These are phyloP conservation scores for Pediacus dermestoides DNA, from an alignment of 2,888 invertebrate genomes.

Conservation along the genomic window DNA sequence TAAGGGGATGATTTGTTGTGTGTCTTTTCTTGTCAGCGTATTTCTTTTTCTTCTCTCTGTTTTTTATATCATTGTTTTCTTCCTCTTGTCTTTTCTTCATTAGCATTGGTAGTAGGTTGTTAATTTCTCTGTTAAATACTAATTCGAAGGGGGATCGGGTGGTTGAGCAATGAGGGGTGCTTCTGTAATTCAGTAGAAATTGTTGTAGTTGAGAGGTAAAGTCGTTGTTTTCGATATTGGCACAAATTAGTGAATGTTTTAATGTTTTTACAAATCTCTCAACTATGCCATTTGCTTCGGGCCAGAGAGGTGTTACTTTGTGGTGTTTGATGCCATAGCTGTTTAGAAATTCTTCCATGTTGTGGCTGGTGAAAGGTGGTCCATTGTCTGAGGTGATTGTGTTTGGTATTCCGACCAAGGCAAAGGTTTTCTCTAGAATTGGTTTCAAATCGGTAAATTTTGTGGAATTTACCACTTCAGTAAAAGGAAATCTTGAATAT, in stretches of 20 bases:
- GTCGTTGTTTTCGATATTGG: slow-evolving; percentile 6
- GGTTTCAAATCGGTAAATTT: slow-evolving; percentile 13
- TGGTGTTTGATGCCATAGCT: slow-evolving; percentile 16
- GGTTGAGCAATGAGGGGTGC: slow-evolving; percentile 14
- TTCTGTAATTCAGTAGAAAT: slow-evolving; percentile 15
- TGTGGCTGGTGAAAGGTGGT: slow-evolving; percentile 17
- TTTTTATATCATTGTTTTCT: background rate
- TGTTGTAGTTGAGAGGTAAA: slow-evolving; percentile 9
- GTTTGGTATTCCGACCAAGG: slow-evolving; percentile 13
- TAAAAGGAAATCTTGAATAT: slow-evolving; percentile 15
- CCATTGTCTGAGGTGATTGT: slow-evolving; percentile 18
- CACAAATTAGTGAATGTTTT: slow-evolving; percentile 14
- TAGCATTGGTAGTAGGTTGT: slow-evolving; percentile 8
- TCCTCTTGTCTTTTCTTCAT: background rate
- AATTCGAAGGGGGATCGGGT: slow-evolving; percentile 8
- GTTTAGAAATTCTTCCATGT: slow-evolving; percentile 14
- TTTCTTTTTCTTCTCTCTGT: slow-evolving; percentile 5
- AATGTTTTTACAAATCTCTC: slow-evolving; percentile 20
- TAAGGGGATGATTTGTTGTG: too few species aligned
- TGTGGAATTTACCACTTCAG: slow-evolving; percentile 13
- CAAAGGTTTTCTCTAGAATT: slow-evolving; percentile 13
- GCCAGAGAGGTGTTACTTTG: slow-evolving; percentile 21
- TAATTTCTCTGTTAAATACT: slow-evolving; percentile 13
- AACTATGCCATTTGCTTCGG: slow-evolving; percentile 22
- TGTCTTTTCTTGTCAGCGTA: slow-evolving; percentile 4